These are phyloP conservation scores for Stichopus horrens DNA, from an alignment of 53 echinoderm and acorn worm genomes.

Conservation along the genomic window DNA sequence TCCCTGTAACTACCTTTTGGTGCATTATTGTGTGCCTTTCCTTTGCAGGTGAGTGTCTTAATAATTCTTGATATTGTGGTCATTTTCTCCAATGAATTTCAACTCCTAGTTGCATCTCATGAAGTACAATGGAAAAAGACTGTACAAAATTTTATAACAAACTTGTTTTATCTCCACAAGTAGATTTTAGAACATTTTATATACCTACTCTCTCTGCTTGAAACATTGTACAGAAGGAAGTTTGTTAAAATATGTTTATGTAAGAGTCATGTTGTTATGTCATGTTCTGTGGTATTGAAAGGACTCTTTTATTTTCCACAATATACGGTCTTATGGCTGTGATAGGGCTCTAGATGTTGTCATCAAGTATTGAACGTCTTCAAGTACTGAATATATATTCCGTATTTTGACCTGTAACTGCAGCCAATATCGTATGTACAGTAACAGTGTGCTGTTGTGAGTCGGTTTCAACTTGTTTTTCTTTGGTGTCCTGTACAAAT, in stretches of 20 bases:
- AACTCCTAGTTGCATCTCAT: not conserved
- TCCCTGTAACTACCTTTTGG: conserved; percentile 4
- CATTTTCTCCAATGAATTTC: conserved; percentile 6
- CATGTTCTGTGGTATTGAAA: not conserved
- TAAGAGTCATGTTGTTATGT: not conserved
- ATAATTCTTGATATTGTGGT: not conserved
- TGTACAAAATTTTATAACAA: conserved; percentile 1
- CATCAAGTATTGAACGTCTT: too few relatives aligned
- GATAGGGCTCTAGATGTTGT: not conserved
- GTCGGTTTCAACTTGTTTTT: too few relatives aligned
- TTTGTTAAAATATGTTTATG: conserved; percentile 12
- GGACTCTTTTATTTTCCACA: not conserved
- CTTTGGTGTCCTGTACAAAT: too few relatives aligned
- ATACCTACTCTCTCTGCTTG: not conserved
- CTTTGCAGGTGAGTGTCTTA: conserved; percentile 39
- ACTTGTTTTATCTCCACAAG: not conserved
- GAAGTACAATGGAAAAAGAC: not conserved
- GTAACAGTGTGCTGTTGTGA: too few relatives aligned
- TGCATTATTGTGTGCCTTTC: conserved; percentile 33
- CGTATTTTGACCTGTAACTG: too few relatives aligned
- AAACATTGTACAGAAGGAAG: conserved; percentile 1
- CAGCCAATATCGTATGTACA: too few relatives aligned
- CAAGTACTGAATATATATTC: too few relatives aligned
- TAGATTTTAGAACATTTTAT: conserved; percentile 15
- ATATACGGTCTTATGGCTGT: not conserved